A percentile compares a stretch with the other conserved stretches of the same genome.
phyloP scores from a whole-genome alignment of 2,797 vertebrate genomes.

The Gobio occitaniae region DNA sequence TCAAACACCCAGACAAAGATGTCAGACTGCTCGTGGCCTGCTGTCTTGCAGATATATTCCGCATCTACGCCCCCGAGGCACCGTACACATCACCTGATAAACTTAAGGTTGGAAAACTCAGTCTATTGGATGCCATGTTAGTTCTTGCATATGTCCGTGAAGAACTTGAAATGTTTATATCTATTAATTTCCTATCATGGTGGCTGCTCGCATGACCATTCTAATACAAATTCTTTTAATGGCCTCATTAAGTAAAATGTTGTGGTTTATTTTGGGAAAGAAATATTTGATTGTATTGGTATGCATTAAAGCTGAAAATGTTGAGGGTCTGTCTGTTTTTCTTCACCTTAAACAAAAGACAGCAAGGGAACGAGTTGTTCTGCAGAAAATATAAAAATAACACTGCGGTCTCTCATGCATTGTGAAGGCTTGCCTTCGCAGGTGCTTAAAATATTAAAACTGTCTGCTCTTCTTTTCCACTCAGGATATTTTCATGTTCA shows the following conservation, averaged over 20 bases:
- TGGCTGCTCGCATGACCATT: background rate
- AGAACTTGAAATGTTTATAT: background rate
- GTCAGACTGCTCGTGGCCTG: constrained; percentile 96
- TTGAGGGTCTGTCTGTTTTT: background rate
- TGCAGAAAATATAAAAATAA: constrained; percentile 16
- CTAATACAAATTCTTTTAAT: background rate
- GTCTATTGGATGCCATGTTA: background rate
- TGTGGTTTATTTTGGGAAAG: background rate
- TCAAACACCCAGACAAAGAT: constrained; percentile 98
- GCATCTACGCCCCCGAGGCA: constrained; percentile 97
- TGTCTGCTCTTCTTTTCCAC: constrained; percentile 33
- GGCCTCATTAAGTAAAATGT: background rate
- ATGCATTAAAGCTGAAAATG: background rate
- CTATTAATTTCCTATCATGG: background rate
- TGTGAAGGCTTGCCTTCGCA: background rate
- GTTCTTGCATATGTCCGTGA: background rate
- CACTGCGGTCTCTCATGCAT: background rate
- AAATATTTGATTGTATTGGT: background rate
- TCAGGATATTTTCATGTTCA: constrained; percentile 99
- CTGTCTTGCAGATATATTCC: constrained; percentile 97
- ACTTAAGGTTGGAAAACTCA: constrained; percentile 83
- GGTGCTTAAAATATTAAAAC: constrained; percentile 24
- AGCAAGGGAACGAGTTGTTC: background rate
- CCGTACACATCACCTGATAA: constrained; percentile 98
- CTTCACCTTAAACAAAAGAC: constrained; percentile 11